These are phyloP conservation scores for Eretmochelys imbricata DNA, from an alignment of 2,113 vertebrate genomes.

Conservation along the genomic window DNA sequence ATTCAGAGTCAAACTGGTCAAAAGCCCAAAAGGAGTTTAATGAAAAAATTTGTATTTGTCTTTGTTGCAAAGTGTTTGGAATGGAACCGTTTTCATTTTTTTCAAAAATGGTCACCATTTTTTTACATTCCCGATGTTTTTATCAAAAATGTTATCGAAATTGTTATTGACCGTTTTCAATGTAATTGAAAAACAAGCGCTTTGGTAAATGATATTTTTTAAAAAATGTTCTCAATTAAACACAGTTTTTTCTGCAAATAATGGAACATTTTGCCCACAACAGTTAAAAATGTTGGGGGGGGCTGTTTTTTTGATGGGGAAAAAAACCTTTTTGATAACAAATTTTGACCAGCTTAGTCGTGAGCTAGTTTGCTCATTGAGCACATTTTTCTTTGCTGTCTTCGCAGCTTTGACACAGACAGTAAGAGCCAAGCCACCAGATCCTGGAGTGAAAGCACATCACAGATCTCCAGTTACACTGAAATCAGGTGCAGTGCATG, in stretches of 20 bases:
- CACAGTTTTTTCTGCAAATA: not conserved
- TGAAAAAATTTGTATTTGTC: not conserved
- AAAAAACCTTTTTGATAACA: not conserved
- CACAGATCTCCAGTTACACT: not conserved
- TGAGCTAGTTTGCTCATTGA: not conserved
- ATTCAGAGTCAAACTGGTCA: not conserved
- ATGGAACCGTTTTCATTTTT: not conserved
- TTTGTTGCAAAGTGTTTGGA: fast-evolving
- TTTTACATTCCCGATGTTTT: not conserved
- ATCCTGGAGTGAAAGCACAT: not conserved
- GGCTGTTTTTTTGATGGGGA: not conserved
- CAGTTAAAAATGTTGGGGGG: not conserved
- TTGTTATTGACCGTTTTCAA: not conserved
- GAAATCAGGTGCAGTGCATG: constrained; percentile 36
- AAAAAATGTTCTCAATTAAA: not conserved
- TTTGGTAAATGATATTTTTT: not conserved
- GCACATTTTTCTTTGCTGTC: not conserved
- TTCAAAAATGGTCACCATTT: not conserved
- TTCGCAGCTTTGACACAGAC: constrained; percentile 24
- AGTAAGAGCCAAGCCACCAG: not conserved
- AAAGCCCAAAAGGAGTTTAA: not conserved
- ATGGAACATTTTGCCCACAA: not conserved
- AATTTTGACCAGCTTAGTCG: not conserved
- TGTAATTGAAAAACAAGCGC: not conserved
- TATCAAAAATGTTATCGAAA: not conserved